Conservation (phyloP, 2,113 vertebrate genomes). For the Peromyscus leucopus region DNA sequence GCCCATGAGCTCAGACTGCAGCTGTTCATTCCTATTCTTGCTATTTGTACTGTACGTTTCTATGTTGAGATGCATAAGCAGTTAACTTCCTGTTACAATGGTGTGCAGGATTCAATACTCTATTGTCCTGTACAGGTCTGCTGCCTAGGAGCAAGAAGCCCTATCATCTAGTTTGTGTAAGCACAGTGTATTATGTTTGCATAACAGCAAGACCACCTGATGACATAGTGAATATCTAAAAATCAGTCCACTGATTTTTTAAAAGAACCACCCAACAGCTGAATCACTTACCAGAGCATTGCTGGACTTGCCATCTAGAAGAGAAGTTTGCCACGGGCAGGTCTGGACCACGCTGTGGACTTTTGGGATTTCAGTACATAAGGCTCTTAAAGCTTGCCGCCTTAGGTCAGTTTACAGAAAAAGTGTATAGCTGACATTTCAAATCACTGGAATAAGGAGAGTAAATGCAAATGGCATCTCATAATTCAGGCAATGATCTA, state of each 20-base stretch:
- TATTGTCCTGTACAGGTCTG: neutral
- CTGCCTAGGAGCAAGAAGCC: neutral
- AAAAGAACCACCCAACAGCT: neutral
- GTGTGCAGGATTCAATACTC: neutral
- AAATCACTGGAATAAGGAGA: neutral
- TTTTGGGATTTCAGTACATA: neutral
- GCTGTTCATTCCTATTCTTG: too few relatives aligned
- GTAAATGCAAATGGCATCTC: neutral
- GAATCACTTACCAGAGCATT: neutral
- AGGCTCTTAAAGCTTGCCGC: neutral
- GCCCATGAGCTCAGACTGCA: neutral
- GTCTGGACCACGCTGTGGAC: neutral
- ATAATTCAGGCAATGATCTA: neutral
- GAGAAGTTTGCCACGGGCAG: neutral
- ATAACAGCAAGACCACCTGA: neutral
- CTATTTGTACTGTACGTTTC: neutral
- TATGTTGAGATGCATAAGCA: neutral
- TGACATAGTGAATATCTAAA: neutral
- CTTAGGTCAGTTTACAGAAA: neutral
- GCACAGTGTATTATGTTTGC: neutral
- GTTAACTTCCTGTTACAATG: neutral
- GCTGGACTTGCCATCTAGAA: neutral
- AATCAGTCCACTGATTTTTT: neutral
- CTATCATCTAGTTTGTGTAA: neutral
- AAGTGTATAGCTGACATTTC: neutral